Evolutionary conservation across 35 echinoderm and acorn worm genomes (phyloP), one percentile per base, ranked within the genome.

Genomic region (Eucidaris tribuloides): DNA sequence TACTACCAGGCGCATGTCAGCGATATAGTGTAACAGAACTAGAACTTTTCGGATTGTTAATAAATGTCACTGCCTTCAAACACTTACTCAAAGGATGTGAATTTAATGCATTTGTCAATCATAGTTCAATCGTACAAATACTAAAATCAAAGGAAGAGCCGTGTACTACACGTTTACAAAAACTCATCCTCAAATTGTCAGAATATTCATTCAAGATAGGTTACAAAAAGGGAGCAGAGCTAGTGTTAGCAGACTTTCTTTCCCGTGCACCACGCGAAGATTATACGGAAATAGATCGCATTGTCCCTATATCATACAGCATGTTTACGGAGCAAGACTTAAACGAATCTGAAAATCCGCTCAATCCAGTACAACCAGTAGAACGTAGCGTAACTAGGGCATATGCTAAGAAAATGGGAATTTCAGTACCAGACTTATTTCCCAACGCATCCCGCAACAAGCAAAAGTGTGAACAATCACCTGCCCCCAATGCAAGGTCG

Each of bases 261-360:
- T 81, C 45, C 9, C 0, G 58, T 18, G 62, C 37, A 41, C 62
- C 43, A 41, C 7, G 39, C 7, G 25, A 83, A 11, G 19, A 68
- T 36, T 48, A 86, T 65, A 63, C 84, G 14, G 84, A 79, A 45
- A 87, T 88, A 28, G 85, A 88, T 60, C 31, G 32, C 19, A 29
- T 88, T 19, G 45, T 81, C 18, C 76, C 85, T 22, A 14, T 81
- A 42, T 46, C 58, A 2, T 88, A 79, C 49, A 63, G 61, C 62
- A 30, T 46, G 37, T 36, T 80, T 5, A 41, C 41, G 9, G 32
- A n/a, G 7, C 25, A 41, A 9, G 49, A 29, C 14, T 29, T 80
- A 29, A 9, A 31, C n/a, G n/a, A n/a, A n/a, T n/a, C n/a, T n/a
- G n/a, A n/a, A n/a, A n/a, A n/a, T n/a, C n/a, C 1, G 6, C 20